A percentile compares a stretch with the other conserved stretches of the same genome.
phyloP scores from a whole-genome alignment of 2,797 vertebrate species.

The Manis pentadactyla region DNA sequence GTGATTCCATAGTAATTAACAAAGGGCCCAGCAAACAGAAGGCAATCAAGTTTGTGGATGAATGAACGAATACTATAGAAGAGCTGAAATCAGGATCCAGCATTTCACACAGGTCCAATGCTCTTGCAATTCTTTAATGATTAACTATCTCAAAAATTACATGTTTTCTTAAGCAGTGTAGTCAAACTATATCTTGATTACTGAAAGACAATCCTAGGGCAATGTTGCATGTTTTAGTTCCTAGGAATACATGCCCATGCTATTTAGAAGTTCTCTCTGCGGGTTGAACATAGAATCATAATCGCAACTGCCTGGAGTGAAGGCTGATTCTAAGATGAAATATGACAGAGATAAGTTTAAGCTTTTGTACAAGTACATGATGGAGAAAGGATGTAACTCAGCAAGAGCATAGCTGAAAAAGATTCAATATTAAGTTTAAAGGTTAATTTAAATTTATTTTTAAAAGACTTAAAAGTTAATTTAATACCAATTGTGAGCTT shows the following conservation, averaged over 20 bases:
- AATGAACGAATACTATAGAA: neutral
- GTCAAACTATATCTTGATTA: neutral
- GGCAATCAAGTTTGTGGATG: neutral
- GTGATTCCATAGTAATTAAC: neutral
- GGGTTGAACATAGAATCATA: conserved; percentile 26
- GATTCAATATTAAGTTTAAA: too few relatives aligned
- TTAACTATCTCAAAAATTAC: neutral
- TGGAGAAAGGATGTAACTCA: neutral
- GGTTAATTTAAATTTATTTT: too few relatives aligned
- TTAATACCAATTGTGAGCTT: neutral
- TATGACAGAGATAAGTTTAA: conserved; percentile 29
- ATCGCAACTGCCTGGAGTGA: neutral
- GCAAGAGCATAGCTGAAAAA: neutral
- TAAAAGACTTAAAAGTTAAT: neutral
- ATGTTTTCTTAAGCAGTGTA: neutral
- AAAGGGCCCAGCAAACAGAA: neutral
- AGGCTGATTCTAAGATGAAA: conserved; percentile 39
- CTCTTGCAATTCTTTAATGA: neutral
- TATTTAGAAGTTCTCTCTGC: conserved; percentile 41
- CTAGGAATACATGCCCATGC: neutral
- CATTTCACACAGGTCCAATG: neutral
- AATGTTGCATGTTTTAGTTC: neutral
- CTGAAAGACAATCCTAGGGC: neutral
- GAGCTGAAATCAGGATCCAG: neutral
- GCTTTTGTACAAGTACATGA: neutral